Conservation (phyloP, 2,888 invertebrate genomes). For the Microplitis deprimator region DNA sequence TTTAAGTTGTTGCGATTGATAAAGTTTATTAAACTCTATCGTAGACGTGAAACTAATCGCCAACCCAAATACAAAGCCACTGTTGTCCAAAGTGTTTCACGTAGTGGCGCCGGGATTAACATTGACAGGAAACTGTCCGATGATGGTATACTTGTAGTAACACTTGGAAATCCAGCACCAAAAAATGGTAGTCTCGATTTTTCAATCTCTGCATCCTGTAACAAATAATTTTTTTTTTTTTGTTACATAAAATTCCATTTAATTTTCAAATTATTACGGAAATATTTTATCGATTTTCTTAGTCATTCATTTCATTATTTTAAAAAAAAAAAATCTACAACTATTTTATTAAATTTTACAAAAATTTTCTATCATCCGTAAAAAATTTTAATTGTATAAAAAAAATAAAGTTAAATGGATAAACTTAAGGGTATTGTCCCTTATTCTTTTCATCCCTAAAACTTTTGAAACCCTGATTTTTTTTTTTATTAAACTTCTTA, state of each 20-base stretch:
- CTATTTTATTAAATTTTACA: no score
- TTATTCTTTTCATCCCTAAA: no score
- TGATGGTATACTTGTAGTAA: conserved; percentile 53
- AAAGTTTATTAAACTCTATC: conserved; percentile 60
- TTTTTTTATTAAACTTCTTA: no score
- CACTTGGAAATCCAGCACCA: conserved; percentile 57
- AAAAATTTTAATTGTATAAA: no score
- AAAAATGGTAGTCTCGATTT: conserved; percentile 66
- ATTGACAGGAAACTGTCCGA: conserved; percentile 66
- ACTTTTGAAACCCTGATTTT: no score
- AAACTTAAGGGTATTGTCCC: no score
- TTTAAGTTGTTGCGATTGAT: conserved; percentile 23
- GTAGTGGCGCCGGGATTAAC: conserved; percentile 67
- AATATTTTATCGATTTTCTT: not conserved
- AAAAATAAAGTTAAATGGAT: no score
- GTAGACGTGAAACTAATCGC: conserved; percentile 68
- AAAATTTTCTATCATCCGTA: no score
- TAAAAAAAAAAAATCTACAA: no score
- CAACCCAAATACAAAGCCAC: conserved; percentile 69
- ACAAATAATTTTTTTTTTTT: conserved; percentile 49
- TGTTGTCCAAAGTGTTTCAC: conserved; percentile 70
- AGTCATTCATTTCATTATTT: no score
- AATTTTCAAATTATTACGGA: no score
- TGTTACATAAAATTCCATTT: not conserved
- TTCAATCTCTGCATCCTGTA: conserved; percentile 67